phyloP scores from a whole-genome alignment of 1,140 invertebrate species.

The Drosophila pseudoananassae region DNA sequence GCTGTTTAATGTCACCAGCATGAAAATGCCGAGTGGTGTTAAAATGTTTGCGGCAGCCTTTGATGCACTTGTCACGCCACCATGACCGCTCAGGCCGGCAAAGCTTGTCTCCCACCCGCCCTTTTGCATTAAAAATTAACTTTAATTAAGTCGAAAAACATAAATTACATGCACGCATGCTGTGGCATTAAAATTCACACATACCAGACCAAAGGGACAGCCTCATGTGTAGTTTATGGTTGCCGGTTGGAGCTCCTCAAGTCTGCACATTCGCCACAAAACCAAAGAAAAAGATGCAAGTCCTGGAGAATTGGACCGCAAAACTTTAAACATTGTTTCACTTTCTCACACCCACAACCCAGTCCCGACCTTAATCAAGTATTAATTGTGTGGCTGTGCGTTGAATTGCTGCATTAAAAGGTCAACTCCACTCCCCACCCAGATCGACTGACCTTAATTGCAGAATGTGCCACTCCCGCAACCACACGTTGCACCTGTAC shows the following conservation, averaged over 20 bases:
- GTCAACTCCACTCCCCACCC: constrained; percentile 25
- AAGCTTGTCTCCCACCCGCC: constrained; percentile 52
- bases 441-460: constrained; percentile 14
- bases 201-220: constrained; percentile 2
- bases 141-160: constrained; percentile 82
- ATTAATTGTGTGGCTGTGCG: constrained; percentile 59
- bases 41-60: constrained; percentile 79
- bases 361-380: constrained; percentile 60
- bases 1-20: constrained; percentile 80
- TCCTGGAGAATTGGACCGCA: constrained; percentile 31
- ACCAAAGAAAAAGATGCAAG: constrained; percentile 10
- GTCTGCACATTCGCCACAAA: constrained; percentile 33
- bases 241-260: constrained; percentile 34
- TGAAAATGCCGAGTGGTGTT: constrained; percentile 78
- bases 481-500: constrained; percentile 6
- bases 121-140: constrained; percentile 75
- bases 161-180: constrained; percentile 71
- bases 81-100: constrained; percentile 17
- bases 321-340: constrained; percentile 50
- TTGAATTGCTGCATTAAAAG: constrained; percentile 49
- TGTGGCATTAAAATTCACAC: constrained; percentile 60
- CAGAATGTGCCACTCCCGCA: not conserved
- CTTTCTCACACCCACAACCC: constrained; percentile 13
- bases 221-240: constrained; percentile 7
- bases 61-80: constrained; percentile 70